Evolutionary conservation across 1,140 invertebrate genomes (phyloP), one percentile per base, ranked within the genome.

Genomic region (Drosophila leontia): DNA sequence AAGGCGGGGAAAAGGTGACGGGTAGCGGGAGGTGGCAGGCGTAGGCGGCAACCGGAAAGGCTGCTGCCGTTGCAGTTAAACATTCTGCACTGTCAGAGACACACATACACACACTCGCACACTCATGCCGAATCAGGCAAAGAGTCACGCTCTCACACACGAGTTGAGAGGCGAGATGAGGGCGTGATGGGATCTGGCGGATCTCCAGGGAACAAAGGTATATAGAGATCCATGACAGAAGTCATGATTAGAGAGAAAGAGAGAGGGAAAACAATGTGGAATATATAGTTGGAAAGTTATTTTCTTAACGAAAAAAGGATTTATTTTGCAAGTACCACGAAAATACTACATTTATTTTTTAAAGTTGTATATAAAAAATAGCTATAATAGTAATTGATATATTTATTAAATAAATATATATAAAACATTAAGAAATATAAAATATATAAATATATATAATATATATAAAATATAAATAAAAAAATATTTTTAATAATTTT

Each of bases 1-100:
- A 5, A n/a, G 13, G 29, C 13, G n/a, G 26, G 48, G 26, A 32
- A 48, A n/a, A 48, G 23, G 23, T 29, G 13, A 7, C 23, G 12
- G 19, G 17, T 23, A 2, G 37, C 42, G 47, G 37, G 13, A 26
- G 26, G 42, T 12, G 47, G 61, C 53, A 6, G 71, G 23, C 69
- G 60, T 64, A 72, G 78, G 74, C 75, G 59, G 80, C 79, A 72
- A 68, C 60, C 68, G 78, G 74, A 71, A 79, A 80, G 78, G 78
- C 71, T 71, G 82, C 78, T 87, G 83, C 82, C 60, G 72, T 68
- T 86, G 83, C 83, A 86, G 76, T 88, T 86, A 76, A 80, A 77
- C 76, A 86, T 88, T 87, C 80, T 90, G 62, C 82, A 81, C 55
- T 69, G 76, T 59, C 75, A 75, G 75, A 55, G 32, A 53, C 64